Conservation (phyloP, 2,888 invertebrate genomes). For the Cantharis lateralis region DNA sequence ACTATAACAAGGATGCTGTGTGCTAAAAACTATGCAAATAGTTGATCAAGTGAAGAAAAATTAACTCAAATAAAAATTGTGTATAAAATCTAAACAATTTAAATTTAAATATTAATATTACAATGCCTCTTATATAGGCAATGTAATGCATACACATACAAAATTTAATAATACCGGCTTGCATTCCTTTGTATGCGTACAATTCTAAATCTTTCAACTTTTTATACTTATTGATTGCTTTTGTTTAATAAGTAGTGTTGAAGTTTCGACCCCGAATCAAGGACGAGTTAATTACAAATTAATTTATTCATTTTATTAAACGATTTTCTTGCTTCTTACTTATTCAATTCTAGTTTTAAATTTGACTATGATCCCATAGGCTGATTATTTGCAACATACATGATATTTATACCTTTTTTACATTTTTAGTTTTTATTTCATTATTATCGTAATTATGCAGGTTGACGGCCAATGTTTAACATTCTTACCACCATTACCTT, state of each 20-base stretch:
- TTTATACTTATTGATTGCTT: background rate
- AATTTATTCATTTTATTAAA: background rate
- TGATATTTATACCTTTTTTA: background rate
- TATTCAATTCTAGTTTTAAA: background rate
- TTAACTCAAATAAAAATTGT: no score
- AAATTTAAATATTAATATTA: no score
- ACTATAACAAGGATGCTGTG: no score
- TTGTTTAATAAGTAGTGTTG: background rate
- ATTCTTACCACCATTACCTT: background rate
- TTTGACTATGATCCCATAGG: background rate
- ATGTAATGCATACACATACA: no score
- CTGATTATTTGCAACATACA: background rate
- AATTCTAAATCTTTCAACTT: no score
- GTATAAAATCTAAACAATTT: no score
- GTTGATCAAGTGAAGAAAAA: no score
- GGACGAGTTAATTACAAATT: background rate
- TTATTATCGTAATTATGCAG: background rate
- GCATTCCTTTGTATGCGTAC: no score
- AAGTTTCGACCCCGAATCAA: background rate
- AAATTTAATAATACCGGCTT: no score
- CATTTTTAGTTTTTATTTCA: background rate
- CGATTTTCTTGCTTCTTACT: no score
- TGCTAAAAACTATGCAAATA: no score
- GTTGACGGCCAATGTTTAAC: background rate
- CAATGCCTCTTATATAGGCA: no score